Evolutionary conservation across 2,113 vertebrate species (phyloP).

Genomic region (Machaerirhynchus nigripectus): DNA sequence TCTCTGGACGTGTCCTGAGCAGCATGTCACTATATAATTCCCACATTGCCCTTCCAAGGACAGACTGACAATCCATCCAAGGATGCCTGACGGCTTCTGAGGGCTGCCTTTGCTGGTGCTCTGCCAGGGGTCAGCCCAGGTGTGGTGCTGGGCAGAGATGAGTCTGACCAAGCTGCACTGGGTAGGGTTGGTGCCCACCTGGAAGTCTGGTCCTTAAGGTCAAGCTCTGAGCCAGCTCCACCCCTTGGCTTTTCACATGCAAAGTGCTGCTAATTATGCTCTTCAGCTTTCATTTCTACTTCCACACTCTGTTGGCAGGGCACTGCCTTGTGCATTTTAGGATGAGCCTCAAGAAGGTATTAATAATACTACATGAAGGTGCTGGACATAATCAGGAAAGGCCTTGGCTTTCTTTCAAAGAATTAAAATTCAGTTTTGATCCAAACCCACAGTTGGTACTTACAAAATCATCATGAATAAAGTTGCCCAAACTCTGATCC

Average conservation of each 20-base stretch:
- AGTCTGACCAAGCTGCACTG: neutral
- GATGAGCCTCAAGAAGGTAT: neutral
- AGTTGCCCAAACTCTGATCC: neutral
- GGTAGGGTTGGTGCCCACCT: too few species aligned
- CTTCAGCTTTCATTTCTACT: neutral
- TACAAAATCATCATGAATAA: neutral
- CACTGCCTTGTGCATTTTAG: neutral
- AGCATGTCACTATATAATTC: neutral
- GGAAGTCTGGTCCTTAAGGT: neutral
- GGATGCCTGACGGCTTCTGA: too few species aligned
- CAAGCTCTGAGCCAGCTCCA: neutral
- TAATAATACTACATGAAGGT: neutral
- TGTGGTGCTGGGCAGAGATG: neutral
- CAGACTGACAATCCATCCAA: too few species aligned
- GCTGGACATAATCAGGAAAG: neutral
- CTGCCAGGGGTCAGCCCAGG: neutral
- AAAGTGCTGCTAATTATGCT: neutral
- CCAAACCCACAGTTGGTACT: neutral
- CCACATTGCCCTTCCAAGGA: fast-evolving
- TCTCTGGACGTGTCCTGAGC: neutral
- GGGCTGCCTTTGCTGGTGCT: neutral
- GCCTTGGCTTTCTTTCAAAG: neutral
- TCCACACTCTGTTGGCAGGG: neutral
- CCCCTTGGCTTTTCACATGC: neutral
- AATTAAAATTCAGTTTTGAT: neutral